Conservation (phyloP, 2,113 vertebrate species). For the Ageneiosus marmoratus region DNA sequence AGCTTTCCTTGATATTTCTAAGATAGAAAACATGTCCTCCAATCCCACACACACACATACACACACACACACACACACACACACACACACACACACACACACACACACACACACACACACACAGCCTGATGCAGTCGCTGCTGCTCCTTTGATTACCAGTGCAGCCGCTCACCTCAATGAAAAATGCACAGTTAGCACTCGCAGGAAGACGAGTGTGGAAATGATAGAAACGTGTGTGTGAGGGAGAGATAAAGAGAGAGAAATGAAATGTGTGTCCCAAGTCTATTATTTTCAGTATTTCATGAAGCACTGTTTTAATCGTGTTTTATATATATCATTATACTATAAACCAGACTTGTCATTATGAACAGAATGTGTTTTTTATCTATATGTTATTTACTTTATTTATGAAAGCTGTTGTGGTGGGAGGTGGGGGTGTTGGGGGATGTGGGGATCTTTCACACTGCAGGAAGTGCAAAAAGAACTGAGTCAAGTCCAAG, state of each 20-base stretch:
- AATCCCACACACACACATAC: too few species aligned
- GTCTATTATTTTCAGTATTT: neutral
- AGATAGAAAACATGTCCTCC: neutral
- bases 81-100: neutral
- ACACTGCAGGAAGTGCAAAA: slow-evolving; percentile 5
- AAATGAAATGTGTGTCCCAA: slow-evolving; percentile 16
- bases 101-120: slow-evolving; percentile 12
- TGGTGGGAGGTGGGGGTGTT: neutral
- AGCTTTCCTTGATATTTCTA: neutral
- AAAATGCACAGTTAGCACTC: slow-evolving; percentile 71
- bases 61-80: neutral
- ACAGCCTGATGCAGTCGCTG: slow-evolving; percentile 40
- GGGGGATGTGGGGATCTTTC: too few species aligned
- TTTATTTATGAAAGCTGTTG: neutral
- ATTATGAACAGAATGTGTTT: neutral
- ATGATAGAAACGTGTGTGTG: slow-evolving; percentile 37
- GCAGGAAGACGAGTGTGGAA: slow-evolving; percentile 43
- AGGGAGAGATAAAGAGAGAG: slow-evolving; percentile 7
- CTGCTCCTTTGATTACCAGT: slow-evolving; percentile 67
- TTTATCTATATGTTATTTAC: neutral
- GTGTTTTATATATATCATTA: neutral
- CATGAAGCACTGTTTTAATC: neutral
- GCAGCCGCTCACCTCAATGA: slow-evolving; percentile 64
- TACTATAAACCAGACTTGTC: neutral
- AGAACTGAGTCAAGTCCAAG: too few species aligned